Evolutionary conservation across 2,797 vertebrate genomes (phyloP).

Genomic region (Chloroceryle inda): DNA sequence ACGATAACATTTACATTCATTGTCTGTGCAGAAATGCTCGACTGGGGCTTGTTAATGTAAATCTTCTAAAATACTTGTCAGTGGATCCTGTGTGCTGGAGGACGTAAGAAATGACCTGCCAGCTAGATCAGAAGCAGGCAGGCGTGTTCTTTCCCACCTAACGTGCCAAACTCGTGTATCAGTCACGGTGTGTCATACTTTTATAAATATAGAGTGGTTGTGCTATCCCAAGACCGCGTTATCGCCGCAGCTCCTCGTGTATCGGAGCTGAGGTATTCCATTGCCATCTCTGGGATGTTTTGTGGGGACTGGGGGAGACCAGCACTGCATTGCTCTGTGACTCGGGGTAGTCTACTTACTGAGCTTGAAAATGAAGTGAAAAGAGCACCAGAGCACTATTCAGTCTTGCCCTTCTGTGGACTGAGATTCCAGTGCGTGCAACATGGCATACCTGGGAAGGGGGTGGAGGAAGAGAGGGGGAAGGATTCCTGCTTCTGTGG

Average conservation of each 20-base stretch:
- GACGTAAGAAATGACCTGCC: background rate
- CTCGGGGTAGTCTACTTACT: background rate
- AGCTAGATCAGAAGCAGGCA: conserved; percentile 25
- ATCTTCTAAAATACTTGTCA: background rate
- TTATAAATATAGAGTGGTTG: background rate
- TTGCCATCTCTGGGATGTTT: fast-evolving
- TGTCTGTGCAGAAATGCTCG: background rate
- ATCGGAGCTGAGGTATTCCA: background rate
- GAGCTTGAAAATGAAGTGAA: background rate
- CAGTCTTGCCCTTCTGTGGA: background rate
- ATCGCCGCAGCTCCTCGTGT: background rate
- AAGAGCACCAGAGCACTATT: background rate
- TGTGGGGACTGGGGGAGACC: fast-evolving
- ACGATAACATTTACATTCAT: background rate
- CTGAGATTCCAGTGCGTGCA: fast-evolving
- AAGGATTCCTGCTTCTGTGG: background rate
- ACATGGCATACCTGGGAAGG: fast-evolving
- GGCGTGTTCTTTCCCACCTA: conserved; percentile 3
- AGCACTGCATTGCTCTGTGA: background rate
- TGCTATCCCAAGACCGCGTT: background rate
- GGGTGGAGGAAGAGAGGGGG: fast-evolving
- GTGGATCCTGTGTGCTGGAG: background rate
- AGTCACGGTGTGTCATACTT: background rate
- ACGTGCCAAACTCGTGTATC: background rate
- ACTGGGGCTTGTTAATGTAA: background rate